A percentile compares a stretch with the other conserved stretches of the same genome.
These are phyloP conservation scores for Micrasema longulum DNA, from an alignment of 1,140 invertebrate species.

Conservation along the genomic window DNA sequence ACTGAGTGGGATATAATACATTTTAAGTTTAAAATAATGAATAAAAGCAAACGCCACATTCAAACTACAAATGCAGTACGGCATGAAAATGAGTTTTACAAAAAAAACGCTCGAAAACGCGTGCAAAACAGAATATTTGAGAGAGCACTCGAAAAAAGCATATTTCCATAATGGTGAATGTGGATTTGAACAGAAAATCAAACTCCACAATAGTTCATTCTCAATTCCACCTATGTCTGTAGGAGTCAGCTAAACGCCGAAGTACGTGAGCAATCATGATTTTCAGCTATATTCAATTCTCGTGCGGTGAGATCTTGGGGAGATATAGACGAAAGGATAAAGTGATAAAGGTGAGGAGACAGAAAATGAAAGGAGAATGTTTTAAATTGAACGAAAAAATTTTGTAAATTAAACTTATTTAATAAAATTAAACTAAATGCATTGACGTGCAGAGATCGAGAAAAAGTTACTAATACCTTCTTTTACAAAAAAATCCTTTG, in stretches of 20 bases:
- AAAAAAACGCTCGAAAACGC: neutral
- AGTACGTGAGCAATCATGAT: constrained; percentile 34
- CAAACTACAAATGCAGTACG: neutral
- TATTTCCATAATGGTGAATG: constrained; percentile 18
- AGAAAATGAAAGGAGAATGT: too few relatives aligned
- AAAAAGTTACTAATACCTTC: too few relatives aligned
- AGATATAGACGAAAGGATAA: constrained; percentile 24
- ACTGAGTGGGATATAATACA: too few relatives aligned
- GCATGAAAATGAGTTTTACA: too few relatives aligned
- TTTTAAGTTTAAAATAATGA: too few relatives aligned
- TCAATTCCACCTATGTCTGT: constrained; percentile 35
- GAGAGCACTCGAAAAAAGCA: constrained; percentile 8
- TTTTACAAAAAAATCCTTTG: too few relatives aligned
- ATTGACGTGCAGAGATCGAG: too few relatives aligned
- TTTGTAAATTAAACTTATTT: too few relatives aligned
- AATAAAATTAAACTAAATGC: too few relatives aligned
- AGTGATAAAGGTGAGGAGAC: constrained; percentile 35
- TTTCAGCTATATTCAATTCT: constrained; percentile 42
- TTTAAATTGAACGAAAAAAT: too few relatives aligned
- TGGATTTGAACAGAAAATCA: constrained; percentile 8
- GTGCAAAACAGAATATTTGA: neutral
- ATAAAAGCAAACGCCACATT: too few relatives aligned
- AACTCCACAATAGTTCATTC: constrained; percentile 38
- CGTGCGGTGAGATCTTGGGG: constrained; percentile 30
- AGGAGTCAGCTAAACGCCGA: constrained; percentile 34